Evolutionary conservation across 1,140 invertebrate species (phyloP), one percentile per base, ranked within the genome.

Genomic region (Batillaria attramentaria): DNA sequence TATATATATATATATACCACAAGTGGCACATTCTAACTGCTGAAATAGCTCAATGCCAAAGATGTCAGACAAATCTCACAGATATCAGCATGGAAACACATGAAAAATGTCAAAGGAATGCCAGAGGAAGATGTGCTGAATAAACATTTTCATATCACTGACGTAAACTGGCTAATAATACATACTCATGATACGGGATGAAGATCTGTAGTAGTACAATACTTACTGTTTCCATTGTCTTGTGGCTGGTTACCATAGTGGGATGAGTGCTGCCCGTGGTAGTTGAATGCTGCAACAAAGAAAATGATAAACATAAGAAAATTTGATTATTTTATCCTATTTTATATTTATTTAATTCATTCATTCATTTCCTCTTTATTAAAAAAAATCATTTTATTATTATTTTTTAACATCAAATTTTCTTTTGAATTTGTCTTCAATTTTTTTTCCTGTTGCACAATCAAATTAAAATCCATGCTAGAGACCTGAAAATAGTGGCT

Each of bases 181-280:
- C 18, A 54, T 18, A 54, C n/a, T 54, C n/a, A 54, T 20, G 18
- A 20, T 20, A 0, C 18, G 18, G 18, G 1, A 2, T 31, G n/a
- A 62, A 62, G 8, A 62, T 62, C 33, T 18, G 2, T 28, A n/a
- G 24, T 8, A 20, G 6, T 31, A 8, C 13, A 31, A 13, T 20
- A 77, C 75, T 77, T 50, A 77, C 75, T 50, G 75, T 77, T 77
- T 77, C 75, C 75, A 77, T 77, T 77, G 60, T 77, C 62, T 28
- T 46, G 57, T 35, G 28, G 18, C n/a, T 60, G 72, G 3, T 41
- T 31, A 18, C 62, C 41, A 24, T 39, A 68, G 33, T 68, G 62
- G 54, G 41, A 28, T 50, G 62, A 39, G 8, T 69, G 57, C 13
- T 68, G 42, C 24, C 62, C 41, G 8, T 28, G 8, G 8, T 42